These are phyloP conservation scores for Strigamia crassipes DNA, from an alignment of 2,888 invertebrate species.

Conservation along the genomic window DNA sequence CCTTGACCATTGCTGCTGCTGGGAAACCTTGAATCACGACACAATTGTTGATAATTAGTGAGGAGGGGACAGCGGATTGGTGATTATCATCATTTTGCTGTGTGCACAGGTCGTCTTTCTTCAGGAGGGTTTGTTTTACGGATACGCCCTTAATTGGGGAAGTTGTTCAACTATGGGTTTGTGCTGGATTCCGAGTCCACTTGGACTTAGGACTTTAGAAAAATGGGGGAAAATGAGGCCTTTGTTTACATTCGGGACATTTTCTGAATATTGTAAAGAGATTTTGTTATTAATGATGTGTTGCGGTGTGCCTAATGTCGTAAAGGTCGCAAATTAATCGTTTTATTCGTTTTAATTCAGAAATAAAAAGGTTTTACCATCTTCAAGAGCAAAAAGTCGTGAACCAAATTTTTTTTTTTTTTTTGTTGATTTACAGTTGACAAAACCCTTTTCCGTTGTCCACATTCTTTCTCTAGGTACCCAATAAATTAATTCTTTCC, in stretches of 20 bases:
- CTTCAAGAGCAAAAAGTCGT: too few species aligned
- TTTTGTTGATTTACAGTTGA: neutral
- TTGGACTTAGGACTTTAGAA: too few species aligned
- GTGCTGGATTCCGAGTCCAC: neutral
- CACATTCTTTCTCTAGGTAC: neutral
- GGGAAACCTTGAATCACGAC: neutral
- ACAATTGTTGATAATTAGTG: conserved; percentile 16
- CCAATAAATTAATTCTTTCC: neutral
- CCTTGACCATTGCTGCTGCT: neutral
- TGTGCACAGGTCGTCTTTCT: neutral
- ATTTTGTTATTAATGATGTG: too few species aligned
- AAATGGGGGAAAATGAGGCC: too few species aligned
- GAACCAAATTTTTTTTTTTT: neutral
- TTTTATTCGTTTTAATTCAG: too few species aligned
- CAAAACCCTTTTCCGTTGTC: neutral
- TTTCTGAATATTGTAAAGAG: too few species aligned
- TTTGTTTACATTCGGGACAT: too few species aligned
- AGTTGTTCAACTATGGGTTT: neutral
- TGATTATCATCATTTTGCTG: neutral
- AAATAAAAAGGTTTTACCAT: too few species aligned
- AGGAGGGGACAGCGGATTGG: neutral
- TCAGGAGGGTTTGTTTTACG: neutral
- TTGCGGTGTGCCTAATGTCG: too few species aligned
- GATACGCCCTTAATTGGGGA: neutral
- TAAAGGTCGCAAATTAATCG: too few species aligned